Base-by-base conservation (phyloP, 2,888 invertebrate genomes). In the Andrena chrysosceles region DNA sequence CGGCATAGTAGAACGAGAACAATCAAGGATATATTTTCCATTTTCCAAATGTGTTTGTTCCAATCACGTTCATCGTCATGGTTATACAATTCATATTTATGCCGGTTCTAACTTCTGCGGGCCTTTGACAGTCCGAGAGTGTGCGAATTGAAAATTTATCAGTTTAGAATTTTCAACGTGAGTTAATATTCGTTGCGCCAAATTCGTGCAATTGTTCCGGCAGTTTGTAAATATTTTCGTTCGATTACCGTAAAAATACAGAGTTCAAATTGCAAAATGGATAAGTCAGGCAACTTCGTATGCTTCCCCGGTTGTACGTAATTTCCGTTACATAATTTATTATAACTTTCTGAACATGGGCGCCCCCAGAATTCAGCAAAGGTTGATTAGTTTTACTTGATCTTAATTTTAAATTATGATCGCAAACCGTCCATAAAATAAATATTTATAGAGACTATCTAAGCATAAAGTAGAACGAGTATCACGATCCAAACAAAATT, bases 21-120 rank as follows among this genome's bases (percentile, higher is more conserved):
- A 81, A 77, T 77, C 67, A 72, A 62, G 48, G 52, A 81, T 78
- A 78, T 78, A 81, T 78, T 78, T 73, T 81, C 72, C 64, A 73
- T 64, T 83, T 83, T 26, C 48, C 35, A 72, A 75, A 69, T 59
- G 72, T 16, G 59, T 31, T 49, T 29, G 75, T 69, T 74, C 52
- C 52, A 74, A 80, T 76, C 72, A 68, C 54, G 62, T 26, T 13
- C 63, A 35, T 54, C 16, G 54, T 2, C 26, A 56, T 26, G 29
- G 49, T 72, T 64, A 68, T 78, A 73, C 56, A 29, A 73, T 78
- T 52, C 48, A 78, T 81, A 78, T 78, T 81, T 81, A 78, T 63
- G 56, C 23, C 54, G 63, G 20, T 52, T 31, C 64, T 73, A 68
- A 60, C 64, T 52, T 20, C 33, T n/a, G 23, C n/a, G 0, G 8